Evolutionary conservation across 2,888 invertebrate genomes (phyloP).

Genomic region (Apoda limacodes): DNA sequence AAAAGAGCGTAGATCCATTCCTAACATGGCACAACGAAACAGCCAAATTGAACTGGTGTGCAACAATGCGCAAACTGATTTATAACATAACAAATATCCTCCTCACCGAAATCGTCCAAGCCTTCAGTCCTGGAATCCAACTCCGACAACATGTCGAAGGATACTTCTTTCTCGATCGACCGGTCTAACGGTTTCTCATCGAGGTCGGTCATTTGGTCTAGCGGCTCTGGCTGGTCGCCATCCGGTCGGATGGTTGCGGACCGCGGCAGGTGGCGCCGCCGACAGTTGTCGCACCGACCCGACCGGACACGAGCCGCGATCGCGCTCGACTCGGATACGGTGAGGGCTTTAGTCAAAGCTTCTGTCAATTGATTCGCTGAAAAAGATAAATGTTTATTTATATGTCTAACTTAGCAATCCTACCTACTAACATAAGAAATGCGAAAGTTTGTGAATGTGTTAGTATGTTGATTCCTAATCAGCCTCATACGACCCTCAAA

Average conservation of each 20-base stretch:
- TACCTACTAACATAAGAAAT: too few species aligned
- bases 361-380: conserved; percentile 45
- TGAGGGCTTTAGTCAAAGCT: conserved; percentile 35
- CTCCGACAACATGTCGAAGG: conserved; percentile 27
- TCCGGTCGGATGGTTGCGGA: not conserved
- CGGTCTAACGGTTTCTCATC: not conserved
- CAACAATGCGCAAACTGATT: conserved; percentile 3
- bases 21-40: too few species aligned
- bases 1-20: too few species aligned
- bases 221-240: not conserved
- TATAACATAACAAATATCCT: conserved; percentile 20
- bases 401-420: too few species aligned
- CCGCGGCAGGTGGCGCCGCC: conserved; percentile 6
- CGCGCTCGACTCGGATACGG: conserved; percentile 31
- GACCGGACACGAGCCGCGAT: conserved; percentile 33
- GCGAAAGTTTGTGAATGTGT: too few species aligned
- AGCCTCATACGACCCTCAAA: too few species aligned
- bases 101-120: conserved; percentile 11
- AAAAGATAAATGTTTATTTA: conserved; percentile 2
- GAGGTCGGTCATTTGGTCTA: too few species aligned
- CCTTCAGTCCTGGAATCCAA: conserved; percentile 18
- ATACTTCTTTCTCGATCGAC: conserved; percentile 18
- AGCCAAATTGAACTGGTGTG: too few species aligned
- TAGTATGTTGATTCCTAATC: too few species aligned
- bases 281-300: conserved; percentile 34